phyloP scores from a whole-genome alignment of 2,888 invertebrate genomes.

The Podotricha telesiphe region DNA sequence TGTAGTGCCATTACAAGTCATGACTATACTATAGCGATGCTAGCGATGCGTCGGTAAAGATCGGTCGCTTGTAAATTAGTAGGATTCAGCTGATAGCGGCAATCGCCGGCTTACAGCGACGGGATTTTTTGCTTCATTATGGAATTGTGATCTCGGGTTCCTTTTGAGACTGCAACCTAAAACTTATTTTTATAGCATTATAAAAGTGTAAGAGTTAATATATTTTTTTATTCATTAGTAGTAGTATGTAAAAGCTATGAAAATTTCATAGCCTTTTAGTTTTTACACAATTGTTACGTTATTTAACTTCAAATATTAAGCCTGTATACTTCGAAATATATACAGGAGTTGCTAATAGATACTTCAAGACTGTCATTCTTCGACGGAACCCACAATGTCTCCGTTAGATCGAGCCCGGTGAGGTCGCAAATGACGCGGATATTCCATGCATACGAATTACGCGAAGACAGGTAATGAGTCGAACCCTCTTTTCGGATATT shows the following conservation, averaged over 20 bases:
- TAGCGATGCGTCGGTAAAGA: not conserved
- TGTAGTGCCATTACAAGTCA: not conserved
- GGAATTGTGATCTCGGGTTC: slow-evolving; percentile 26
- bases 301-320: too few species aligned
- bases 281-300: too few species aligned
- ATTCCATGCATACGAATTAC: slow-evolving; percentile 71
- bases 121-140: slow-evolving; percentile 14
- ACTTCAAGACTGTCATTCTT: not conserved
- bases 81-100: slow-evolving; percentile 25
- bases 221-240: not conserved
- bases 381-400: slow-evolving; percentile 1
- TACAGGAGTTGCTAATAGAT: too few species aligned
- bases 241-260: too few species aligned
- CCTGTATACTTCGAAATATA: too few species aligned
- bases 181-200: not conserved
- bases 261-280: too few species aligned
- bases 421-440: slow-evolving; percentile 67
- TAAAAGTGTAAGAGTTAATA: not conserved
- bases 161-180: not conserved
- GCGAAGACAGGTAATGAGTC: slow-evolving; percentile 39
- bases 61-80: slow-evolving; percentile 28
- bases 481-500: slow-evolving; percentile 12
- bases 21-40: not conserved
- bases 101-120: slow-evolving; percentile 20
- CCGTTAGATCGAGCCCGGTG: slow-evolving; percentile 49